These are phyloP conservation scores for Caranx ignobilis DNA, from an alignment of 2,113 vertebrate genomes.

Conservation along the genomic window DNA sequence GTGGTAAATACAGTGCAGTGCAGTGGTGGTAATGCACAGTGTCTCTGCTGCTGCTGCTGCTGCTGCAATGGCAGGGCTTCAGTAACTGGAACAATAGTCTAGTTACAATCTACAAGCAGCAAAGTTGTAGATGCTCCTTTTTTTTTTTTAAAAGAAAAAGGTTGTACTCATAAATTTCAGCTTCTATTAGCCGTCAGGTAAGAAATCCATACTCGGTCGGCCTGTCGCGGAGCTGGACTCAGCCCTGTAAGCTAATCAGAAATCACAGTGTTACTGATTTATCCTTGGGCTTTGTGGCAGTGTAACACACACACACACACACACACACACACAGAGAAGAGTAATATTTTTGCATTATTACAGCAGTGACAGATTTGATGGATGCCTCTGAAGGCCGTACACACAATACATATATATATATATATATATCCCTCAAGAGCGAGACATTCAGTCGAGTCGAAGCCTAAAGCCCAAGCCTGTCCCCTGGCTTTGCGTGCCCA, in stretches of 20 bases:
- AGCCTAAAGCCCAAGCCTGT: slow-evolving; percentile 38
- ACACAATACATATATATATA: slow-evolving; percentile 27
- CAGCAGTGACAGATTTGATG: slow-evolving; percentile 39
- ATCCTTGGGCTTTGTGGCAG: slow-evolving; percentile 9
- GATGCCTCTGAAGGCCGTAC: slow-evolving; percentile 1
- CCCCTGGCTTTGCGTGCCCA: slow-evolving; percentile 27
- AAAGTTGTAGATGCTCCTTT: not conserved
- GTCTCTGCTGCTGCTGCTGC: not conserved
- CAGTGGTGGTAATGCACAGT: too few species aligned
- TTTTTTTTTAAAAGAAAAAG: not conserved
- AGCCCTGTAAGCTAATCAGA: slow-evolving; percentile 30
- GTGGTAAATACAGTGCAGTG: not conserved
- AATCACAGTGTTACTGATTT: slow-evolving; percentile 23
- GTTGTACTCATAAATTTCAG: not conserved
- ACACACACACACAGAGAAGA: not conserved
- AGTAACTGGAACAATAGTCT: not conserved
- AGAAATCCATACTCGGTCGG: not conserved
- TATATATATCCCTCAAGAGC: slow-evolving; percentile 37
- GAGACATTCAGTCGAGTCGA: slow-evolving; percentile 13
- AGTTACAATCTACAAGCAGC: not conserved
- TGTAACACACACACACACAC: not conserved
- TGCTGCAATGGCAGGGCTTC: not conserved
- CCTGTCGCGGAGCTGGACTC: not conserved
- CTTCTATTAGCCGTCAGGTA: not conserved
- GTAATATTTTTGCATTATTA: slow-evolving; percentile 37